These are phyloP conservation scores for Monodelphis domestica DNA, from an alignment of 2,797 vertebrate species.

Conservation along the genomic window DNA sequence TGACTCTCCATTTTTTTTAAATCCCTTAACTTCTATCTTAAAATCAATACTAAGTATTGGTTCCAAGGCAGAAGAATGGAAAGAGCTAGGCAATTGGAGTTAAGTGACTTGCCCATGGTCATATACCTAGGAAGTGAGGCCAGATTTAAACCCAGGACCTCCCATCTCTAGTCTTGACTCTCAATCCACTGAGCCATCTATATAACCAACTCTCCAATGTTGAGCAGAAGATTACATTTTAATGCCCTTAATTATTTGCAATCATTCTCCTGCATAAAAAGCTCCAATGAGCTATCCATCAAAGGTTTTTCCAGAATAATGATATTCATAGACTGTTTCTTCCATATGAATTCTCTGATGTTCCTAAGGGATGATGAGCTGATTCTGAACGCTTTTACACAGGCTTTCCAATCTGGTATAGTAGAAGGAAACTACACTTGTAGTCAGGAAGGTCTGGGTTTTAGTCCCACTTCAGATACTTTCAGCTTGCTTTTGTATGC, in stretches of 20 bases:
- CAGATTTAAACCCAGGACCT: no score
- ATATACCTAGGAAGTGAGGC: no score
- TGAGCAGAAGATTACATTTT: not conserved
- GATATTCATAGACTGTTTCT: not conserved
- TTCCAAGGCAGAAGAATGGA: no score
- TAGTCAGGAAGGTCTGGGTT: not conserved
- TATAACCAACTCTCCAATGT: not conserved
- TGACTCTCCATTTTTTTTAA: not conserved
- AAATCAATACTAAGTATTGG: no score
- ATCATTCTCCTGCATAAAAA: not conserved
- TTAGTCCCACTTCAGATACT: no score
- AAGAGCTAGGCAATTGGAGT: no score
- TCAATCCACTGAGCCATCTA: no score
- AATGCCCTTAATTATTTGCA: not conserved
- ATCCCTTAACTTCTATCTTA: no score
- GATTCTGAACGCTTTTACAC: not conserved
- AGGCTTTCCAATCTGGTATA: no score
- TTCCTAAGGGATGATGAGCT: not conserved
- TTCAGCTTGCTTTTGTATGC: no score
- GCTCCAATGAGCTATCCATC: not conserved
- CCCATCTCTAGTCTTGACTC: no score
- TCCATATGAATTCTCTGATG: not conserved
- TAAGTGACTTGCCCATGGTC: no score
- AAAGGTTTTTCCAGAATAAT: not conserved
- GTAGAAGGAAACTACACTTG: not conserved